Evolutionary conservation across 30 jellyfish, hydroid and myxozoan species (phyloP).

Genomic region (Aurelia sp.): DNA sequence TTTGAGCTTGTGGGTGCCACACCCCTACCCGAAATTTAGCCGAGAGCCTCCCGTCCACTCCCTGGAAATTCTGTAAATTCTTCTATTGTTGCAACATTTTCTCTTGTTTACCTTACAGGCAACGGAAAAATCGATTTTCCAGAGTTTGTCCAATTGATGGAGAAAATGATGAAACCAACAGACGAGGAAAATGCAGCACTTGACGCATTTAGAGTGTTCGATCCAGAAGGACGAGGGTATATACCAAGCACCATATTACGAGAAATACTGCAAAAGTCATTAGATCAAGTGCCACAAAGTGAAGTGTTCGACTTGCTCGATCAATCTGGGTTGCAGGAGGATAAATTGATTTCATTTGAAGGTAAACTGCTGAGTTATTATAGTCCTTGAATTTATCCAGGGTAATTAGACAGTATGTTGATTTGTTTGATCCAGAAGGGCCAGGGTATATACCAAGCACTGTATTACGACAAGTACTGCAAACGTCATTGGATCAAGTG

Average conservation of each 20-base stretch:
- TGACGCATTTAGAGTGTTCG: slow-evolving; percentile 93
- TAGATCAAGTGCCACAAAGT: slow-evolving; percentile 81
- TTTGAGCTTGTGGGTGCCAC: too few relatives aligned
- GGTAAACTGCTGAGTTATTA: slow-evolving; percentile 26
- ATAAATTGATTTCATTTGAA: slow-evolving; percentile 74
- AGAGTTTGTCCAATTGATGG: slow-evolving; percentile 89
- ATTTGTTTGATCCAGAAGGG: slow-evolving; percentile 84
- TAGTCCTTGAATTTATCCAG: too few relatives aligned
- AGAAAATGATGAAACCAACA: slow-evolving; percentile 92
- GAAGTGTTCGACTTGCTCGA: slow-evolving; percentile 87
- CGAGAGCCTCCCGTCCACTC: too few relatives aligned
- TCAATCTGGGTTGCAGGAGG: slow-evolving; percentile 78
- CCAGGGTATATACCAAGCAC: slow-evolving; percentile 67
- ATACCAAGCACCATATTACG: slow-evolving; percentile 64
- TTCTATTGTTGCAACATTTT: not conserved
- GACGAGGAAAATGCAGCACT: slow-evolving; percentile 91
- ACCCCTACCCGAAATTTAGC: too few relatives aligned
- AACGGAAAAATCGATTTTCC: slow-evolving; percentile 95
- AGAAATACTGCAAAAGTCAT: slow-evolving; percentile 73
- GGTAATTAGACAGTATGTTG: too few relatives aligned
- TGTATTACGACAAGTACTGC: slow-evolving; percentile 71
- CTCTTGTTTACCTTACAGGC: slow-evolving; percentile 48
- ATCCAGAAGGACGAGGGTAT: slow-evolving; percentile 77
- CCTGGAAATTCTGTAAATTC: too few relatives aligned
- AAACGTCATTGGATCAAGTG: slow-evolving; percentile 81